phyloP scores from a whole-genome alignment of 2,888 invertebrate species.

The Macrosoma leucophasiata region DNA sequence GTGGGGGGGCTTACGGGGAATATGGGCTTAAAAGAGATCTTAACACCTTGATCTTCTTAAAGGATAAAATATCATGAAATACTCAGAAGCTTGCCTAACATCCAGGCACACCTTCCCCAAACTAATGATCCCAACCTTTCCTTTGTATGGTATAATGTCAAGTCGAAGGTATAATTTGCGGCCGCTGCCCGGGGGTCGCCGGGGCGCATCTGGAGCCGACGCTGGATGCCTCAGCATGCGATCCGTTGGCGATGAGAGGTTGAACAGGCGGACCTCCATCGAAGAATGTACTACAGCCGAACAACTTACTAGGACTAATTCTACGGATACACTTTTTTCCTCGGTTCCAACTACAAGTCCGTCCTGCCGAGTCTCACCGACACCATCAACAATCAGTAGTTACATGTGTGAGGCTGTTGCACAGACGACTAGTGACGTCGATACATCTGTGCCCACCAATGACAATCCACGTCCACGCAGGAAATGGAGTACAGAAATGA shows the following conservation, averaged over 20 bases:
- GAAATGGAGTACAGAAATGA: slow-evolving; percentile 19
- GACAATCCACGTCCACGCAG: slow-evolving; percentile 10
- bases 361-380: too few relatives aligned
- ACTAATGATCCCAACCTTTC: slow-evolving; percentile 1
- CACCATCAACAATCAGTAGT: too few relatives aligned
- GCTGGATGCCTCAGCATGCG: slow-evolving; percentile 7
- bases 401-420: slow-evolving; percentile 11
- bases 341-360: too few relatives aligned
- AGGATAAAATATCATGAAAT: too few relatives aligned
- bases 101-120: slow-evolving; percentile 1
- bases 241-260: neutral
- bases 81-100: too few relatives aligned
- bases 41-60: too few relatives aligned
- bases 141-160: neutral
- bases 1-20: too few relatives aligned
- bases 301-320: too few relatives aligned
- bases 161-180: slow-evolving; percentile 18
- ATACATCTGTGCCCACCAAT: slow-evolving; percentile 16
- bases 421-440: slow-evolving; percentile 10
- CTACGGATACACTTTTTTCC: too few relatives aligned
- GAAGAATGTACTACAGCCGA: slow-evolving; percentile 1
- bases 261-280: slow-evolving; percentile 1
- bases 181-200: slow-evolving; percentile 20
- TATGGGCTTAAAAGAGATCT: too few relatives aligned
- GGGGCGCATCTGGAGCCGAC: slow-evolving; percentile 18